Evolutionary conservation across 2,797 vertebrate species (phyloP), one percentile per base, ranked within the genome.

Genomic region (Girardinus metallicus): DNA sequence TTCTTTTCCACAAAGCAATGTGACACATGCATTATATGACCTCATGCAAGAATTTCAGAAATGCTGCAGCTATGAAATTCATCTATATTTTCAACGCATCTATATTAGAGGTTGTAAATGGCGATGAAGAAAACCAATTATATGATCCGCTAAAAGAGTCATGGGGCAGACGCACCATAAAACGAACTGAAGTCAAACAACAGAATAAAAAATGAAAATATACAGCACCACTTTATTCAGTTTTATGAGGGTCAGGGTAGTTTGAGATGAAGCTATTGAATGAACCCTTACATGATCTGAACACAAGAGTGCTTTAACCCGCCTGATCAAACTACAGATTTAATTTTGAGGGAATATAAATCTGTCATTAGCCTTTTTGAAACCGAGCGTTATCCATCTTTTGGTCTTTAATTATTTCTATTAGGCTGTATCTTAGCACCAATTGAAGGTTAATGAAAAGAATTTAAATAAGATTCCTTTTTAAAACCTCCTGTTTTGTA

Each of bases 281-380:
- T 89, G 89, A 92, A 91, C 49, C 83, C 83, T 94, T 93, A 92
- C 90, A 87, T 84, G 78, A 85, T 88, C 68, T 80, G 10, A 74
- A 80, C 84, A 86, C 34, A 80, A 75, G 64, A 31, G 34, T 87
- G 81, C 76, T 70, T 88, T 89, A 83, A 88, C 86, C 81, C 60
- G 39, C 74, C 79, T 29, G 31, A 83, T 88, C 83, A 89, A 88
- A 86, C 80, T 83, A 51, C 82, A 82, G 87, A 90, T 91, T 92
- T 88, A 60, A 93, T 93, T 94, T 88, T 83, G 88, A 92, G 85
- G 87, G 77, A 91, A 88, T 90, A 90, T 92, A 85, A 91, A 94
- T 95, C 83, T 93, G 92, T 89, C 79, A 93, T 94, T 92, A 94
- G 85, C 74, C 85, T 81, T 64, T 78, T 53, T 66, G 82, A 87